Evolutionary conservation across 2,113 vertebrate genomes (phyloP).

Genomic region (Pycnonotus jocosus): DNA sequence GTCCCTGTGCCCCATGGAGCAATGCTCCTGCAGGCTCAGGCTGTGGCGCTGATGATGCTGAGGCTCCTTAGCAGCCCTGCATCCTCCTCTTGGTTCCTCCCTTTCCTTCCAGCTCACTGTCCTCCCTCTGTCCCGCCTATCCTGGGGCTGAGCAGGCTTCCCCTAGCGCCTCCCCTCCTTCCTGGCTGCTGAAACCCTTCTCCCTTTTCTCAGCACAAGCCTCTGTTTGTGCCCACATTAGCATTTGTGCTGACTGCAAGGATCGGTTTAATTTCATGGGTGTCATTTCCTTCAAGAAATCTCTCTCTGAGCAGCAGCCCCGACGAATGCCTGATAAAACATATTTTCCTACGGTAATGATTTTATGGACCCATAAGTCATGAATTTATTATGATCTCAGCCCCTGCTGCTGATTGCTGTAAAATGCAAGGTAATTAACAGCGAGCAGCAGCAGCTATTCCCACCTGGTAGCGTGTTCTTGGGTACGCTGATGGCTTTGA

Average conservation of each 20-base stretch:
- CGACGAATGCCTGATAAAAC: conserved; percentile 79
- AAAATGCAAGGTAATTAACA: conserved; percentile 85
- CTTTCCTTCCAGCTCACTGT: neutral
- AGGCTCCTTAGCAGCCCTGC: neutral
- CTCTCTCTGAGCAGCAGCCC: conserved; percentile 79
- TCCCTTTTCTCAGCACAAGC: neutral
- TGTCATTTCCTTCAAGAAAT: conserved; percentile 84
- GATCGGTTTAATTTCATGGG: conserved; percentile 81
- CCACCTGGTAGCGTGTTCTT: conserved; percentile 78
- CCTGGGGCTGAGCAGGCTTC: neutral
- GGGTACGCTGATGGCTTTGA: conserved; percentile 76
- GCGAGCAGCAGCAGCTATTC: conserved; percentile 77
- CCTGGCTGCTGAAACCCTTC: neutral
- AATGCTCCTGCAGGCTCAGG: neutral
- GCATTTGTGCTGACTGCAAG: conserved; percentile 81
- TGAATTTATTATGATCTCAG: conserved; percentile 85
- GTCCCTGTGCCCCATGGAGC: neutral
- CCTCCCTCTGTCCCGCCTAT: neutral
- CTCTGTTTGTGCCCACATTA: conserved; percentile 68
- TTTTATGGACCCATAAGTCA: conserved; percentile 85
- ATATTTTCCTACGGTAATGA: conserved; percentile 83
- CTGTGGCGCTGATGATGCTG: neutral
- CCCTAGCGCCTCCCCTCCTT: neutral
- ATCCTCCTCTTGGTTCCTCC: neutral
- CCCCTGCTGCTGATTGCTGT: conserved; percentile 81